A percentile compares a stretch with the other conserved stretches of the same genome.
These are phyloP conservation scores for Heloderma charlesbogerti DNA, from an alignment of 2,113 vertebrate species.

Conservation along the genomic window DNA sequence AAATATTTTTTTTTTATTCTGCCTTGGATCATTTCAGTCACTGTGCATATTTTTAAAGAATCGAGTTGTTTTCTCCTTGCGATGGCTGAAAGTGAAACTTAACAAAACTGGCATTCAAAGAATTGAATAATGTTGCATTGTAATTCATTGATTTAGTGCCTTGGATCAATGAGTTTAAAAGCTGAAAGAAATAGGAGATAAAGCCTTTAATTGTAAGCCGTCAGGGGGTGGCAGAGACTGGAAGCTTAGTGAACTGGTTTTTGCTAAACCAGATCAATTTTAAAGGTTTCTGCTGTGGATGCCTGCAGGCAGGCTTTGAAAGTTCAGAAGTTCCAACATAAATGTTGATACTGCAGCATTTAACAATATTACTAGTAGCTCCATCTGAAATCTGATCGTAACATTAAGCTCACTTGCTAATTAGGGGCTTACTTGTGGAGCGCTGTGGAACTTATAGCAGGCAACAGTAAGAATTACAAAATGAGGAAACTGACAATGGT, in stretches of 20 bases:
- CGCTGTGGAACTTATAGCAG: fast-evolving
- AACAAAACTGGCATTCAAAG: constrained; percentile 33
- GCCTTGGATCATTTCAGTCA: constrained; percentile 6
- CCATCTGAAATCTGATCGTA: constrained; percentile 3
- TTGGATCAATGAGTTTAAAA: constrained; percentile 69
- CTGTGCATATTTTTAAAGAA: neutral
- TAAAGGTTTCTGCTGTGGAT: constrained; percentile 67
- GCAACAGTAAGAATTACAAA: neutral
- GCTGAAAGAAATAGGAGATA: constrained; percentile 50
- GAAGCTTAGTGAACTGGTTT: constrained; percentile 66
- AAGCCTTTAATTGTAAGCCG: constrained; percentile 64
- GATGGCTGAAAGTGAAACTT: constrained; percentile 48
- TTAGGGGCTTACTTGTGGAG: fast-evolving
- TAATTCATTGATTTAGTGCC: constrained; percentile 49
- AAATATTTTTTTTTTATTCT: neutral
- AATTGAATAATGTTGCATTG: constrained; percentile 57
- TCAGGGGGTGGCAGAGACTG: constrained; percentile 50
- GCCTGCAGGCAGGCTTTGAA: constrained; percentile 55
- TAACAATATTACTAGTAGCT: constrained; percentile 36
- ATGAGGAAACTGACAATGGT: neutral
- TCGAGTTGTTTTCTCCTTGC: constrained; percentile 17
- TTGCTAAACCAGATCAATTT: constrained; percentile 66
- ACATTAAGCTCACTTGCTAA: neutral
- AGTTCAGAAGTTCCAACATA: constrained; percentile 64
- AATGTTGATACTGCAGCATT: constrained; percentile 53